Evolutionary conservation across 2,888 invertebrate species (phyloP).

Genomic region (Oxyteleia sp.): DNA sequence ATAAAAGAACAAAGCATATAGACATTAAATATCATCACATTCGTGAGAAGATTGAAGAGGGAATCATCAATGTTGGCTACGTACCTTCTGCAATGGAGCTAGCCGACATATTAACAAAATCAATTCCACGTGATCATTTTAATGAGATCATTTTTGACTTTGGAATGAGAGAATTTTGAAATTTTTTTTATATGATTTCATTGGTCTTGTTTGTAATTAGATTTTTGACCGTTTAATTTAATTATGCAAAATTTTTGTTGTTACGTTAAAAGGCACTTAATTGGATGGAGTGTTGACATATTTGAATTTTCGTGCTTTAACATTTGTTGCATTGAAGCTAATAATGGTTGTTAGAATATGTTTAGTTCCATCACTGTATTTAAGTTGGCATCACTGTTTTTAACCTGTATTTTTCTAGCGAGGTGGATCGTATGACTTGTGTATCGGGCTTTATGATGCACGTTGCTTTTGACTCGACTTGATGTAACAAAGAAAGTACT

Average conservation of each 20-base stretch:
- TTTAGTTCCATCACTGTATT: no score
- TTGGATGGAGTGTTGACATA: not conserved
- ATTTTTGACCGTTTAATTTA: not conserved
- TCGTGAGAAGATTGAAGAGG: slow-evolving; percentile 38
- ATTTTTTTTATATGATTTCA: not conserved
- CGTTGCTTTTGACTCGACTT: no score
- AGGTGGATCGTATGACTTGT: no score
- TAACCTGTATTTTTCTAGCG: no score
- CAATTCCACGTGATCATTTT: slow-evolving; percentile 23
- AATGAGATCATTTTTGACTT: slow-evolving; percentile 4
- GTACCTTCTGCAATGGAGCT: slow-evolving; percentile 4
- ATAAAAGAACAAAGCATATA: slow-evolving; percentile 44
- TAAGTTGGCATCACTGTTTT: no score
- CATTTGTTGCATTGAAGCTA: no score
- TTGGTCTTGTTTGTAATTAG: not conserved
- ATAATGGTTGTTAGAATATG: no score
- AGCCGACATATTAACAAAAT: slow-evolving; percentile 40
- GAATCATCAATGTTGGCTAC: slow-evolving; percentile 6
- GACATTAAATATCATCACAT: slow-evolving; percentile 46
- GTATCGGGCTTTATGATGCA: no score
- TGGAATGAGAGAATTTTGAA: slow-evolving; percentile 19
- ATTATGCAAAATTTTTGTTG: not conserved
- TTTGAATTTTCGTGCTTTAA: not conserved
- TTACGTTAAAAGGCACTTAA: not conserved
- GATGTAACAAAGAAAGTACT: no score